Percentiles rank a stretch among this genome's conserved stretches.
Conservation (phyloP, 1,140 invertebrate species). For the Musca domestica region DNA sequence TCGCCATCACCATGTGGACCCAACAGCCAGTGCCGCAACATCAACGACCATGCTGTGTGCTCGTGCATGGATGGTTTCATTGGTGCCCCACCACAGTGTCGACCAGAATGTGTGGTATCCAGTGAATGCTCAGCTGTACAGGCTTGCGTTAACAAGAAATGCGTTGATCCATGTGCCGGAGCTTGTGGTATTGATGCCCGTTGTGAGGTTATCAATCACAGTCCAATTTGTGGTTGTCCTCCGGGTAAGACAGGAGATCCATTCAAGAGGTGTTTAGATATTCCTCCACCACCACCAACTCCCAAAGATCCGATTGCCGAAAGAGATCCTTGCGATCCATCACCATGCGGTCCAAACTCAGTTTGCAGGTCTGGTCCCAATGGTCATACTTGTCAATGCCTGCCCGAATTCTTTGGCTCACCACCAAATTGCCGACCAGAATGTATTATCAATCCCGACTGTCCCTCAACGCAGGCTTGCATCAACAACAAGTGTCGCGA, state of each 20-base stretch:
- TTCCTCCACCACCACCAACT: slow-evolving; percentile 54
- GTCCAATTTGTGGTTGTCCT: slow-evolving; percentile 77
- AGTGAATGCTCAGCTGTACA: slow-evolving; percentile 76
- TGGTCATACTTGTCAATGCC: slow-evolving; percentile 66
- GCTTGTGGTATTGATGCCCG: slow-evolving; percentile 78
- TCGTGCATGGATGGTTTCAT: slow-evolving; percentile 75
- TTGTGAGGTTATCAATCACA: slow-evolving; percentile 83
- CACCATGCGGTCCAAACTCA: slow-evolving; percentile 70
- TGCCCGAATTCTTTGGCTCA: slow-evolving; percentile 67
- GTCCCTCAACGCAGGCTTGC: slow-evolving; percentile 66
- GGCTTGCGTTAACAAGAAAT: slow-evolving; percentile 81
- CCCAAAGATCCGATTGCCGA: slow-evolving; percentile 32
- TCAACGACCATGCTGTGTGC: slow-evolving; percentile 72
- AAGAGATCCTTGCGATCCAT: slow-evolving; percentile 64
- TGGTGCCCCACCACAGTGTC: slow-evolving; percentile 73
- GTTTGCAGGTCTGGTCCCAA: slow-evolving; percentile 62
- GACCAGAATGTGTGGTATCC: slow-evolving; percentile 80
- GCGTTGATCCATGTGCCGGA: slow-evolving; percentile 79
- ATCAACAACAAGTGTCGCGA: slow-evolving; percentile 69
- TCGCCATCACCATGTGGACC: slow-evolving; percentile 68
- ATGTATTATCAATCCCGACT: slow-evolving; percentile 72
- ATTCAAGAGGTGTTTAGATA: slow-evolving; percentile 71
- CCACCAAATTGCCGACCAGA: slow-evolving; percentile 75
- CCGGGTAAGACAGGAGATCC: slow-evolving; percentile 80
- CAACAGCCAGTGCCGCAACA: slow-evolving; percentile 72